A percentile compares a stretch with the other conserved stretches of the same genome.
phyloP scores from a whole-genome alignment of 2,797 vertebrate genomes.

The Aselliscus stoliczkanus region DNA sequence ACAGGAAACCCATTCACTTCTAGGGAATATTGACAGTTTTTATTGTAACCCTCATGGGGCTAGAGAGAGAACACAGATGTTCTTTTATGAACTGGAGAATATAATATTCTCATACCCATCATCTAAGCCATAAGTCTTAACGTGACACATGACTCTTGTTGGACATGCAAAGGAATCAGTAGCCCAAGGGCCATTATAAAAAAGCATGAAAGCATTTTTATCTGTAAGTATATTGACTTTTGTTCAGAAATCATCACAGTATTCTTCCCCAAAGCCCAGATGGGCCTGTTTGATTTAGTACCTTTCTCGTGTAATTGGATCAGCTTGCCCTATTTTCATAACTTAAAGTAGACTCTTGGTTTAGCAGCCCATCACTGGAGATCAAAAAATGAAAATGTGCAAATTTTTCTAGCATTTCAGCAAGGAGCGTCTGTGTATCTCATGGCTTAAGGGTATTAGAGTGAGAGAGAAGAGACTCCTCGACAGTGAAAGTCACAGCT shows the following conservation, averaged over 20 bases:
- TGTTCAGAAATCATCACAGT: not conserved
- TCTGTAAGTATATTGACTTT: not conserved
- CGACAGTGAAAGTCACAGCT: not conserved
- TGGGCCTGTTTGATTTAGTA: slow-evolving; percentile 41
- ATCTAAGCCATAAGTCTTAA: not conserved
- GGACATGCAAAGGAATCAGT: not conserved
- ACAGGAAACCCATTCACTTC: slow-evolving; percentile 22
- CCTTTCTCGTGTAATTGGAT: not conserved
- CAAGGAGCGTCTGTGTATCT: not conserved
- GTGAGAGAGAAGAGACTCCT: not conserved
- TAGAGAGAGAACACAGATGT: slow-evolving; percentile 35
- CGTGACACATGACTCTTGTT: not conserved
- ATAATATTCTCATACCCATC: not conserved
- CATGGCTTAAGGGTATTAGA: not conserved
- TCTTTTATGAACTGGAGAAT: slow-evolving; percentile 23
- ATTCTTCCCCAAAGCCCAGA: not conserved
- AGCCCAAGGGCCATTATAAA: not conserved
- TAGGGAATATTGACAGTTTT: not conserved
- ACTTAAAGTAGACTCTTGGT: not conserved
- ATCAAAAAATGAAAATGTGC: not conserved
- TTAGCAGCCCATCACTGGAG: not conserved
- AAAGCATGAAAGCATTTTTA: slow-evolving; percentile 19
- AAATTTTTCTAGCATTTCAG: not conserved
- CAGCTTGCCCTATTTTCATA: not conserved
- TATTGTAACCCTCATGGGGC: not conserved